These are phyloP conservation scores for Ceratotherium simum DNA, from an alignment of 2,113 vertebrate species.

Conservation along the genomic window DNA sequence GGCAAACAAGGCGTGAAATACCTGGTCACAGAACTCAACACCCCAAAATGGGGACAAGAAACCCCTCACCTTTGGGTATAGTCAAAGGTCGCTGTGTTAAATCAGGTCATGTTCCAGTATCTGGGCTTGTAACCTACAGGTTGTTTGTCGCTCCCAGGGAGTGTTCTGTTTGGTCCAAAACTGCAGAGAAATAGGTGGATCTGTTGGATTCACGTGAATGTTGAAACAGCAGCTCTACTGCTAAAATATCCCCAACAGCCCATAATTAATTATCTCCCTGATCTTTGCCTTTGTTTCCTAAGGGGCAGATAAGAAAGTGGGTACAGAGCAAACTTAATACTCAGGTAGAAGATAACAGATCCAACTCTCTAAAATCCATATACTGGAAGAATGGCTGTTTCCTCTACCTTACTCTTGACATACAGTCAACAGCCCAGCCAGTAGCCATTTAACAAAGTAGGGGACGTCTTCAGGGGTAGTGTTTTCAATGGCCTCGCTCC, in stretches of 20 bases:
- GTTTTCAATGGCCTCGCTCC: background rate
- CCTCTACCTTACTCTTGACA: background rate
- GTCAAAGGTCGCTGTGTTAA: background rate
- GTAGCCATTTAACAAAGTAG: background rate
- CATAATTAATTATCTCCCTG: background rate
- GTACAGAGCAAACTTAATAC: background rate
- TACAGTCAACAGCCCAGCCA: background rate
- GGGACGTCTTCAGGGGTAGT: rapidly evolving
- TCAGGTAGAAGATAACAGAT: background rate
- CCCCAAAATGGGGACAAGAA: background rate
- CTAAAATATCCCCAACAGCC: background rate
- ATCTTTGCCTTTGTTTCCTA: background rate
- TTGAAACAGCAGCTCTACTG: background rate
- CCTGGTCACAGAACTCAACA: slow-evolving; percentile 63
- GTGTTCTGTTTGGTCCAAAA: slow-evolving; percentile 27
- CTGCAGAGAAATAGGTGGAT: background rate
- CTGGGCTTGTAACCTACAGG: background rate
- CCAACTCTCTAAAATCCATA: background rate
- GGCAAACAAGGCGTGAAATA: slow-evolving; percentile 70
- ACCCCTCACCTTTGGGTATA: slow-evolving; percentile 39
- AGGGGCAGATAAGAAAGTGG: background rate
- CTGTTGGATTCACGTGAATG: slow-evolving; percentile 7
- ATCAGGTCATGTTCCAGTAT: background rate
- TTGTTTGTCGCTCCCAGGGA: background rate
- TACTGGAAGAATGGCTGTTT: background rate